Base-by-base conservation (phyloP, 2,113 vertebrate genomes). In the Periophthalmus modestus region DNA sequence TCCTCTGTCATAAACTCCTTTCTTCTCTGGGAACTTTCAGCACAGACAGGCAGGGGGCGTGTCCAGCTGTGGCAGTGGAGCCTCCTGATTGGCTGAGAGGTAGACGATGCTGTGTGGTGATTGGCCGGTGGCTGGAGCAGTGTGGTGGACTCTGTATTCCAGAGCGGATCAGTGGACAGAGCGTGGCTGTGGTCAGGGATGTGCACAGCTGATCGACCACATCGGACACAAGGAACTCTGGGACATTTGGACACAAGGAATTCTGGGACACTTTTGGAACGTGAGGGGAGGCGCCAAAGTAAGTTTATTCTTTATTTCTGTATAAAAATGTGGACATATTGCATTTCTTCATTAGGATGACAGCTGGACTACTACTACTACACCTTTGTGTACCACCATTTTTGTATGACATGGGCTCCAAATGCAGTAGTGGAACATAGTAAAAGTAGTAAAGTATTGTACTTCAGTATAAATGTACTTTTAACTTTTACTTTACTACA, bases 61-160 rank as follows among this genome's bases (percentile, higher is more conserved):
- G 78, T 78, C 59, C 11, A 77, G 76, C 73, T 55, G 69, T 69
- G 72, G 66, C 72, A 54, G 21, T 48, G 58, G 72, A 81, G 58
- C 15, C 43, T 7, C 28, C 4, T 28, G 72, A 93, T 93, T 93
- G 91, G 93, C 73, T 76, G 57, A 85, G 63, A 78, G 77, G 82
- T 77, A 79, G 91, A 82, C 81, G 85, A 68, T 80, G 85, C 79
- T 81, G 18, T 54, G 47, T 66, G 66, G 6, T 71, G 87, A 93
- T 92, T 92, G 91, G 93, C 74, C 85, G 66, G 66, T 75, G 73
- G 77, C 81, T 79, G 67, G 85, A 90, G 89, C 89, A 85, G 76
- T 39, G 80, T 73, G 4, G 73, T 83, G 75, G 84, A 87, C 85
- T 91, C 87, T 86, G 89, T 87, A 80, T 88, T 88, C 83, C 84